A percentile compares a stretch with the other conserved stretches of the same genome.
phyloP scores from a whole-genome alignment of 2,888 invertebrate species.

The Syrphus vitripennis region DNA sequence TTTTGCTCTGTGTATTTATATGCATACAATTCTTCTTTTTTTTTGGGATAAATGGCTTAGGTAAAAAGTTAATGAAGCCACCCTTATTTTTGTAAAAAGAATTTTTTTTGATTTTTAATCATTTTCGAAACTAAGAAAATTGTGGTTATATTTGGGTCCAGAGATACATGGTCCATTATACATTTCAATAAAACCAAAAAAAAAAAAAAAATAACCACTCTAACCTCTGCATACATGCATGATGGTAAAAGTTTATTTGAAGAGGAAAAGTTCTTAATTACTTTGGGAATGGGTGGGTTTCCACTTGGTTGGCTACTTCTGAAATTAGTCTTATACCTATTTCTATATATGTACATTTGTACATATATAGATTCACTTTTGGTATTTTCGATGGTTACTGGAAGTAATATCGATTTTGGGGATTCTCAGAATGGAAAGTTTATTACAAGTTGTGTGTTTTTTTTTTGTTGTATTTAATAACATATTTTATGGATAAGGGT shows the following conservation, averaged over 20 bases:
- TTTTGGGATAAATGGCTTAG: too few species aligned
- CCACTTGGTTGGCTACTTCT: not conserved
- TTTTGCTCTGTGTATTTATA: too few species aligned
- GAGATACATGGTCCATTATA: too few species aligned
- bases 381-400: slow-evolving; percentile 17
- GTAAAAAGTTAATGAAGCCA: too few species aligned
- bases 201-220: not conserved
- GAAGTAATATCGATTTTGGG: slow-evolving; percentile 31
- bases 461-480: not conserved
- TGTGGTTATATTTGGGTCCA: too few species aligned
- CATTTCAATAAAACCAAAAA: not conserved
- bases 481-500: not conserved
- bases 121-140: too few species aligned
- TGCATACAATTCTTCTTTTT: too few species aligned
- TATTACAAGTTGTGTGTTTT: not conserved
- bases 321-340: not conserved
- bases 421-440: not conserved
- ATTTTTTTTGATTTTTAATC: too few species aligned
- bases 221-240: not conserved
- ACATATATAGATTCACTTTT: not conserved
- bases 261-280: slow-evolving; percentile 24
- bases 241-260: not conserved
- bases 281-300: not conserved
- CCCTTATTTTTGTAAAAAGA: too few species aligned
- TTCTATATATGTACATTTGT: not conserved